Evolutionary conservation across 2,888 invertebrate genomes (phyloP), one percentile per base, ranked within the genome.

Genomic region (Tinea pellionella): DNA sequence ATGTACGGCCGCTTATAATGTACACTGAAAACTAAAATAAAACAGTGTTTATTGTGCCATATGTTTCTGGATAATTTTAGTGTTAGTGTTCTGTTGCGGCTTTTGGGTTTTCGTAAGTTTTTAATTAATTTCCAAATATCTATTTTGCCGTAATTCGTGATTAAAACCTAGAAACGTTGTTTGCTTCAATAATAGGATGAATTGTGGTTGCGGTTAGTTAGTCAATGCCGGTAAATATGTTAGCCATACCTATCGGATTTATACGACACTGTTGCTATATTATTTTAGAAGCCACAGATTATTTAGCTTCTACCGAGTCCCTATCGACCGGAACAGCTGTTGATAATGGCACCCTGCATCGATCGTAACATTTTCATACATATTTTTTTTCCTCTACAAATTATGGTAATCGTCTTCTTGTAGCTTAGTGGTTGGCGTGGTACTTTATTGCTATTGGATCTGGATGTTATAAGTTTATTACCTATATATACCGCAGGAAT

Each of bases 1-100:
- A 78, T 69, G 74, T 69, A 70, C 29, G 24, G 24, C 4, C 55
- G 55, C 18, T n/a, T 19, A 55, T 24, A 15, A 47, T 47, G 15
- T 9, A 7, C 47, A 47, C 47, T 47, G 4, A 16, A 47, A 47
- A 15, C 47, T 47, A 47, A 47, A 47, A 47, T 47, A 47, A 47
- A 47, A 47, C 47, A 4, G 47, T 47, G 47, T 47, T 16, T 47
- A 37, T 47, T 47, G 47, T 47, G 47, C 47, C 47, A 47, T 47
- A 15, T 47, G 6, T 15, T 47, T 47, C 2, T 3, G 6, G 24
- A 24, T n/a, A 15, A 47, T 9, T 47, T 13, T 47, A 41, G 24
- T 47, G 9, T 47, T 47, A n/a, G 47, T 47, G 47, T 15, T 47
- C 2, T 2, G 47, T 47, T 24, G 6, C 24, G n/a, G n/a, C n/a